Conservation (phyloP, 2,888 invertebrate species). For the Himalopsyche anomala region DNA sequence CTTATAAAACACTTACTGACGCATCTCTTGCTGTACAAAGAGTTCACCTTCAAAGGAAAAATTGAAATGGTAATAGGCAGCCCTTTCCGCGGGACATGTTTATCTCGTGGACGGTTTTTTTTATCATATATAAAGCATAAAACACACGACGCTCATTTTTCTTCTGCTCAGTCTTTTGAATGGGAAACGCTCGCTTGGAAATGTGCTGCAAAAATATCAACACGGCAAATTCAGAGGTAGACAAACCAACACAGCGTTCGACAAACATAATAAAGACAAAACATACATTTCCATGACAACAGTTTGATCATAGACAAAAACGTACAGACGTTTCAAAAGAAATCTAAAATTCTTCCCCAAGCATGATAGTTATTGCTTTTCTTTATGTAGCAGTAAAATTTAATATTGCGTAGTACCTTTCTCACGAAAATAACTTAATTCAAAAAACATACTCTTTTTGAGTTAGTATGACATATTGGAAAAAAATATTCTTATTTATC, state of each 20-base stretch:
- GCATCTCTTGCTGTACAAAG: conserved; percentile 56
- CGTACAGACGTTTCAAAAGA: too few relatives aligned
- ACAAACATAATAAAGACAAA: not conserved
- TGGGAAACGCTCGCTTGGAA: conserved; percentile 44
- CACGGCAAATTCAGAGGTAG: conserved; percentile 37
- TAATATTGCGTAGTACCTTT: too few relatives aligned
- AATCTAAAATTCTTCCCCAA: too few relatives aligned
- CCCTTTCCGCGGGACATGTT: conserved; percentile 57
- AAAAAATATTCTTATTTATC: too few relatives aligned
- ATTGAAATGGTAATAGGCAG: conserved; percentile 63
- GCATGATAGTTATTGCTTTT: too few relatives aligned
- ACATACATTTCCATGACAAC: not conserved
- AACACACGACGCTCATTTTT: conserved; percentile 62
- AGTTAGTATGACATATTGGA: too few relatives aligned
- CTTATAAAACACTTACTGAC: conserved; percentile 63
- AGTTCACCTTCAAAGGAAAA: conserved; percentile 61
- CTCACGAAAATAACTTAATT: too few relatives aligned
- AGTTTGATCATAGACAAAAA: too few relatives aligned
- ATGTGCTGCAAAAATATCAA: conserved; percentile 50
- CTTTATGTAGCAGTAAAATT: too few relatives aligned
- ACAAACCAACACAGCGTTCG: not conserved
- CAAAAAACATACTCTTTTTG: too few relatives aligned
- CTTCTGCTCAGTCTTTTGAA: conserved; percentile 56
- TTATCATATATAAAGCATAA: conserved; percentile 62
- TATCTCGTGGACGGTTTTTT: conserved; percentile 60